Percentiles rank a stretch among this genome's conserved stretches.
Conservation (phyloP, 2,797 vertebrate genomes). For the Acanthiza pusilla region DNA sequence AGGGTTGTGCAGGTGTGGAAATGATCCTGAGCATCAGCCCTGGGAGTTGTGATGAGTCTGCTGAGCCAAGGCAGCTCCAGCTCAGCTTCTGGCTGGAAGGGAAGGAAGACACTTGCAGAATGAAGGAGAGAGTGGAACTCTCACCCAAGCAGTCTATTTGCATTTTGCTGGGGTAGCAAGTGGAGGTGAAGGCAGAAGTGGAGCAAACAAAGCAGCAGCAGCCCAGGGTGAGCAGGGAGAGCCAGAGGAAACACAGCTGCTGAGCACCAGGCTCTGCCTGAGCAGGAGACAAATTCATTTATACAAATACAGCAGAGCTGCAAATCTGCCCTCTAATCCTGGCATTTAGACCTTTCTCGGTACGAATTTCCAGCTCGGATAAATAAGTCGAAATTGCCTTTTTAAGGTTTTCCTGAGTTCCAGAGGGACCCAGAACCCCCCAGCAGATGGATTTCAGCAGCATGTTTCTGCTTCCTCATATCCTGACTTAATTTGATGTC, state of each 20-base stretch:
- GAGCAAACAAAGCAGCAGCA: neutral
- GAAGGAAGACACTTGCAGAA: neutral
- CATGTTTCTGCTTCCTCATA: neutral
- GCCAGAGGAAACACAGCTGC: neutral
- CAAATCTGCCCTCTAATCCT: neutral
- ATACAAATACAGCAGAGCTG: neutral
- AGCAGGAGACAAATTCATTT: fast-evolving
- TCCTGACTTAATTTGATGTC: conserved; percentile 23
- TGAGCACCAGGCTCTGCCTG: neutral
- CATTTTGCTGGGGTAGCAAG: neutral
- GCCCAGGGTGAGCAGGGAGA: fast-evolving
- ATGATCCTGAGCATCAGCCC: fast-evolving
- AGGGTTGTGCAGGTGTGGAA: neutral
- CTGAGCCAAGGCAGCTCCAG: neutral
- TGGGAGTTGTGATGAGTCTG: neutral
- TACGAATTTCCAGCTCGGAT: neutral
- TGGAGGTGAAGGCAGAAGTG: neutral
- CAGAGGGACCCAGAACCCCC: neutral
- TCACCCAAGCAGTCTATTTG: fast-evolving
- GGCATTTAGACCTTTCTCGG: neutral
- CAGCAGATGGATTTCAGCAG: neutral
- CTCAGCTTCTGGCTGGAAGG: neutral
- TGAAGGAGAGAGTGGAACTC: fast-evolving
- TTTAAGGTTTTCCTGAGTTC: neutral
- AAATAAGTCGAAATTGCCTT: neutral